Conservation (phyloP, 2,797 vertebrate genomes). For the Pantherophis vulpinus region DNA sequence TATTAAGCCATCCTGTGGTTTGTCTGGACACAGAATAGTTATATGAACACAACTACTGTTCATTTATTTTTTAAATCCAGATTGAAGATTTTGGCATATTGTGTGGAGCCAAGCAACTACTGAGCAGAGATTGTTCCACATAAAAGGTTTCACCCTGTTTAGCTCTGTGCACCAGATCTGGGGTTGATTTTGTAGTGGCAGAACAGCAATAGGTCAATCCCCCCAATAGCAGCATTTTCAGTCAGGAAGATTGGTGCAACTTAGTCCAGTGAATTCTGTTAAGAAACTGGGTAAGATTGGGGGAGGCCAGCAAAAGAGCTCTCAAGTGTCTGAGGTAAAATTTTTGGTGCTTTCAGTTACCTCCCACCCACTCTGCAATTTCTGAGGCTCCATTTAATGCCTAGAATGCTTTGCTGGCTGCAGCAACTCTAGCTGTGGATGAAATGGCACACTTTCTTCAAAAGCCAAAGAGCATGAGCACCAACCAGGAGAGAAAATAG, state of each 20-base stretch:
- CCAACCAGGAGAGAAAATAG: not conserved
- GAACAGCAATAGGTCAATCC: not conserved
- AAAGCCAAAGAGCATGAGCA: not conserved
- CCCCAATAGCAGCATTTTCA: not conserved
- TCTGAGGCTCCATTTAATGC: not conserved
- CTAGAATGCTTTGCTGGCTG: not conserved
- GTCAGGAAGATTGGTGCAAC: not conserved
- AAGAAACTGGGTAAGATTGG: not conserved
- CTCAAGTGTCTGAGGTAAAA: not conserved
- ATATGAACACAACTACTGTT: not conserved
- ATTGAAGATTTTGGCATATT: not conserved
- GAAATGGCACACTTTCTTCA: constrained; percentile 26
- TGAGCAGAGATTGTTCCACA: not conserved
- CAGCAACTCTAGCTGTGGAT: not conserved
- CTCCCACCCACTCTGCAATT: constrained; percentile 8
- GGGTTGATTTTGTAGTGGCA: not conserved
- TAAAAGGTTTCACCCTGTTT: not conserved
- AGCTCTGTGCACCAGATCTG: not conserved
- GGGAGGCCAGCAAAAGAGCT: not conserved
- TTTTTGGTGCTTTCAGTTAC: not conserved
- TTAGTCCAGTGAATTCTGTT: not conserved
- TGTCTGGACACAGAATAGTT: not conserved
- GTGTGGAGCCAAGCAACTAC: not conserved
- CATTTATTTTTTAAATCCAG: not conserved
- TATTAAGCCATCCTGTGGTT: not conserved